A percentile compares a stretch with the other conserved stretches of the same genome.
phyloP scores from a whole-genome alignment of 2,888 invertebrate species.

The Erpobdella octoculata region DNA sequence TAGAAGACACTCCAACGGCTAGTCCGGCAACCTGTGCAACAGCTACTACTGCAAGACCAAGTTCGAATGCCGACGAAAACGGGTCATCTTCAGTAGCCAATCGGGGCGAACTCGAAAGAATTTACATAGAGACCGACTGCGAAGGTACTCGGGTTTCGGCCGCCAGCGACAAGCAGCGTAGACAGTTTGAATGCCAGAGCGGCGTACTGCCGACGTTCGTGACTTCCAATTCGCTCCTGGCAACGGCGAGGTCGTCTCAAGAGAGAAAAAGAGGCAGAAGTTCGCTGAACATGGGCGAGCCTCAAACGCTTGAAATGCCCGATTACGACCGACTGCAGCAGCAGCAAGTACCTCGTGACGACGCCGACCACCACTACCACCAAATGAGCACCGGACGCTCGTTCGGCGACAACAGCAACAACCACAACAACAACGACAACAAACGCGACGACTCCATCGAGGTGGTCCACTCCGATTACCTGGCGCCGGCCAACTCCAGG shows the following conservation, averaged over 20 bases:
- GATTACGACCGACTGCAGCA: no score
- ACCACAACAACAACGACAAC: conserved; percentile 20
- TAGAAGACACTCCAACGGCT: conserved; percentile 23
- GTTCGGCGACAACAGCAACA: neutral
- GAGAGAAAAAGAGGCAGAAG: neutral
- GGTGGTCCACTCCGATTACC: neutral
- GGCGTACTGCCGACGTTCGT: conserved; percentile 23
- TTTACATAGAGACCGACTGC: neutral
- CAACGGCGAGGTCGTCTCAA: neutral
- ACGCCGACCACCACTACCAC: neutral
- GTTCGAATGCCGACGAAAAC: neutral
- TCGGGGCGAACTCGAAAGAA: neutral
- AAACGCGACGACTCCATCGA: neutral
- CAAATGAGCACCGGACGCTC: neutral
- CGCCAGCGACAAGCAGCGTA: neutral
- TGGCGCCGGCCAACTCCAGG: neutral
- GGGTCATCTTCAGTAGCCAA: neutral
- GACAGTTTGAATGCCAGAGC: conserved; percentile 15
- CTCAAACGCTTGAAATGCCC: no score
- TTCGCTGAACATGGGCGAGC: neutral
- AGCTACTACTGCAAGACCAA: neutral
- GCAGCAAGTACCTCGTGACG: neutral
- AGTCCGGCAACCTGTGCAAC: neutral
- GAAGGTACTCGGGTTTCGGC: neutral
- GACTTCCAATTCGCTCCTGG: neutral